Conservation (phyloP, 1,140 invertebrate genomes). For the Ceratoteleas bidentatus region DNA sequence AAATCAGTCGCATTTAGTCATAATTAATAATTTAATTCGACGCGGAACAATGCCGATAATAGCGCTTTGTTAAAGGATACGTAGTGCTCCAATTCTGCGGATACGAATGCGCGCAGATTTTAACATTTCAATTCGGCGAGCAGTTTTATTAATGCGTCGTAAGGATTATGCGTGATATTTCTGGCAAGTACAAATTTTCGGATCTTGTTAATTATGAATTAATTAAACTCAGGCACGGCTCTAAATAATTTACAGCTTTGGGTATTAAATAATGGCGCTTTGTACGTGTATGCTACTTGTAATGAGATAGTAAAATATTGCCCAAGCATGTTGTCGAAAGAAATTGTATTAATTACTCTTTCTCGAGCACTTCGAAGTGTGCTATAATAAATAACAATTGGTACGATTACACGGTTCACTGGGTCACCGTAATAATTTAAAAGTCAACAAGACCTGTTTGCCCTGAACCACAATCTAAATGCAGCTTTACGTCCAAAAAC, state of each 20-base stretch:
- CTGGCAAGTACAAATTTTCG: constrained; percentile 13
- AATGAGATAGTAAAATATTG: constrained; percentile 18
- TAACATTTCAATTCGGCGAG: constrained; percentile 8
- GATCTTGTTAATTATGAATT: constrained; percentile 30
- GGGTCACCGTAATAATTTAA: no score
- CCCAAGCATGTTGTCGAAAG: neutral
- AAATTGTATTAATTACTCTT: constrained; percentile 20
- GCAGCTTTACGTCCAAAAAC: constrained; percentile 2
- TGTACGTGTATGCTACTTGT: constrained; percentile 2
- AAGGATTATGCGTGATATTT: constrained; percentile 10
- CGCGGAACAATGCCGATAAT: constrained; percentile 6
- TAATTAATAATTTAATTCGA: constrained; percentile 24
- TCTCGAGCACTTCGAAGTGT: neutral
- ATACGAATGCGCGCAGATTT: neutral
- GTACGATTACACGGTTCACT: neutral
- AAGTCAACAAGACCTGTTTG: no score
- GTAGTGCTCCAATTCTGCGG: neutral
- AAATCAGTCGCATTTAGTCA: constrained; percentile 18
- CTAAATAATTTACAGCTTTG: constrained; percentile 6
- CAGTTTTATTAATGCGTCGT: constrained; percentile 10
- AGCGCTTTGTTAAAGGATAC: constrained; percentile 1
- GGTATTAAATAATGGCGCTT: constrained; percentile 23
- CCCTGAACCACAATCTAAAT: no score
- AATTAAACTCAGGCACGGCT: constrained; percentile 14
- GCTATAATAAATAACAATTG: constrained; percentile 9